These are phyloP conservation scores for Gallinago stenura DNA, from an alignment of 2,797 vertebrate genomes.

Conservation along the genomic window DNA sequence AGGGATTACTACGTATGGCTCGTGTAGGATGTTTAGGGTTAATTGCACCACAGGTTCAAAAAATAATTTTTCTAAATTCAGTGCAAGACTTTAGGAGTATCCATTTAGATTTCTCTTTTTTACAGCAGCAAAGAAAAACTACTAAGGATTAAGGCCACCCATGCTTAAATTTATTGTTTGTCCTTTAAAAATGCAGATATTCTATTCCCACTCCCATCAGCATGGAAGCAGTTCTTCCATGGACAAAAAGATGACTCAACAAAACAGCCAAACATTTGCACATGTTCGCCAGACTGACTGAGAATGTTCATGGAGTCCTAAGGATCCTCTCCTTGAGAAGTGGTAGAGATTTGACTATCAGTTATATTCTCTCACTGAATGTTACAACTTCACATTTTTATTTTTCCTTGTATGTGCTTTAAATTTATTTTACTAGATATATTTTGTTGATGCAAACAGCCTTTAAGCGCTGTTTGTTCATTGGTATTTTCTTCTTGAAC, in stretches of 20 bases:
- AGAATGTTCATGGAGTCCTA: conserved; percentile 57
- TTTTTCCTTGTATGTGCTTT: conserved; percentile 79
- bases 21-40: conserved; percentile 75
- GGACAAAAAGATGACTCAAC: conserved; percentile 67
- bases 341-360: conserved; percentile 64
- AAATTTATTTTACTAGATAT: conserved; percentile 54
- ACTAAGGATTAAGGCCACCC: conserved; percentile 83
- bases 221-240: conserved; percentile 73
- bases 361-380: conserved; percentile 64
- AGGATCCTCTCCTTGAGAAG: conserved; percentile 69
- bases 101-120: conserved; percentile 70
- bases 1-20: conserved; percentile 77
- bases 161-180: conserved; percentile 82
- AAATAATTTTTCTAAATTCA: conserved; percentile 77
- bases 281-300: conserved; percentile 70
- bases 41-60: conserved; percentile 78
- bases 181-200: conserved; percentile 80
- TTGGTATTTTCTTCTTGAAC: conserved; percentile 65
- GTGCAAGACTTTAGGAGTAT: conserved; percentile 80
- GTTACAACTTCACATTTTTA: conserved; percentile 53
- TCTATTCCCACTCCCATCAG: conserved; percentile 68
- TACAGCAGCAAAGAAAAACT: conserved; percentile 81
- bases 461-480: conserved; percentile 62
- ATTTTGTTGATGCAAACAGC: conserved; percentile 64
- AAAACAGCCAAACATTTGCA: conserved; percentile 69